Base-by-base conservation (phyloP, 1,140 invertebrate genomes). In the Brachionus paranguensis region DNA sequence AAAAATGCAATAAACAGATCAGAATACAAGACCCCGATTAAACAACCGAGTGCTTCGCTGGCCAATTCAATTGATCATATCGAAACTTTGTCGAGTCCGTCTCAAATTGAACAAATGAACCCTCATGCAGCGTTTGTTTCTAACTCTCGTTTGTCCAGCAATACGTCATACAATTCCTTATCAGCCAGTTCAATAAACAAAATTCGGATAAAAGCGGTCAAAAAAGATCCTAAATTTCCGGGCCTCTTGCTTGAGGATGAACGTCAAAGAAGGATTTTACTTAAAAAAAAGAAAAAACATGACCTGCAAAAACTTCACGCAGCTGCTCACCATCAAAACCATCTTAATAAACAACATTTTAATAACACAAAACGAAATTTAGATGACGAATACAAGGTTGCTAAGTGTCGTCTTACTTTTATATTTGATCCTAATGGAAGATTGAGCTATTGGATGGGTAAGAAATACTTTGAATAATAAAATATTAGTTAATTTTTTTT, bases 371-470 rank as follows among this genome's bases (percentile, higher is more conserved):
- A 64, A 20, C 27, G 41, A 47, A 41, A 47, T 41, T 70, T 64
- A 29, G 53, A 81, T 17, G 78, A 81, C 11, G 78, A 81, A 27
- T 45, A 81, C 29, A 81, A 81, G 29, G 53, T 60, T 8, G 78
- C 78, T 11, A 50, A 55, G 33, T 85, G 84, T 53, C 84, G 45
- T 27, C 50, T 72, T 47, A 85, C 85, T 17, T 85, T 90, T 85
- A 87, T 90, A 14, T 90, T 90, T 84, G 89, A 90, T 84, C 90
- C 90, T 7, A 88, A 88, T 4, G 89, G 89, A 7, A 87, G 89
- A 0, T 84, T 90, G n/a, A 86, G 88, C 20, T 90, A 90, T 84
- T 90, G 88, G 88, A 90, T 89, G 89, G 88, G 81, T 81, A 81
- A 60, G 53, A 60, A 60, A 14, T 47, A 1, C 6, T 14, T 47